These are phyloP conservation scores for Drosophila pectinifera DNA, from an alignment of 1,140 invertebrate genomes.

Conservation along the genomic window DNA sequence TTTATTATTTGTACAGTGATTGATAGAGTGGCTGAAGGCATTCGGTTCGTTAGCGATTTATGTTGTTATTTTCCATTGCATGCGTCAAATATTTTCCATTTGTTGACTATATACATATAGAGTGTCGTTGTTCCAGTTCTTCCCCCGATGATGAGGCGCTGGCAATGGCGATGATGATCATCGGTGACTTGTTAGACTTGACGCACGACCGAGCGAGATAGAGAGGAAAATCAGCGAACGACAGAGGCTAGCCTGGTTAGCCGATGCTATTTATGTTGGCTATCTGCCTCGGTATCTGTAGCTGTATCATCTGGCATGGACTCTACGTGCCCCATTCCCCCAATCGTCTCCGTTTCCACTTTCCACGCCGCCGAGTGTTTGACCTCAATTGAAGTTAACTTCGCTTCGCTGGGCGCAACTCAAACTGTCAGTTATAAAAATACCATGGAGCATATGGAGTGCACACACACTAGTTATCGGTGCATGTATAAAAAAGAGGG, in stretches of 20 bases:
- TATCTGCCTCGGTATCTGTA: slow-evolving; percentile 18
- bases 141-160: slow-evolving; percentile 24
- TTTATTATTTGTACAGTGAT: too few relatives aligned
- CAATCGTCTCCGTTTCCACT: slow-evolving; percentile 8
- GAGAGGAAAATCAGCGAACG: slow-evolving; percentile 1
- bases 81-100: slow-evolving; percentile 52
- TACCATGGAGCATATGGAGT: slow-evolving; percentile 40
- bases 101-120: slow-evolving; percentile 27
- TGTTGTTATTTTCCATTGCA: slow-evolving; percentile 24
- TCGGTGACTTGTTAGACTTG: slow-evolving; percentile 72
- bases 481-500: not conserved
- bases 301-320: slow-evolving; percentile 45
- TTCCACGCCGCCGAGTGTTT: slow-evolving; percentile 25
- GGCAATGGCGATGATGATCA: slow-evolving; percentile 28
- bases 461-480: not conserved
- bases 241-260: slow-evolving; percentile 28
- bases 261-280: slow-evolving; percentile 54
- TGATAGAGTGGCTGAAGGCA: slow-evolving; percentile 5
- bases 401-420: slow-evolving; percentile 33
- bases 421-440: slow-evolving; percentile 52
- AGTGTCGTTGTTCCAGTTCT: slow-evolving; percentile 73
- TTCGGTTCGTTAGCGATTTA: slow-evolving; percentile 11
- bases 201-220: slow-evolving; percentile 40
- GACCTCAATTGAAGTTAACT: slow-evolving; percentile 50
- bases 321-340: slow-evolving; percentile 12